Evolutionary conservation across 2,113 vertebrate species (phyloP), one percentile per base, ranked within the genome.

Genomic region (Halcyon malimbica): DNA sequence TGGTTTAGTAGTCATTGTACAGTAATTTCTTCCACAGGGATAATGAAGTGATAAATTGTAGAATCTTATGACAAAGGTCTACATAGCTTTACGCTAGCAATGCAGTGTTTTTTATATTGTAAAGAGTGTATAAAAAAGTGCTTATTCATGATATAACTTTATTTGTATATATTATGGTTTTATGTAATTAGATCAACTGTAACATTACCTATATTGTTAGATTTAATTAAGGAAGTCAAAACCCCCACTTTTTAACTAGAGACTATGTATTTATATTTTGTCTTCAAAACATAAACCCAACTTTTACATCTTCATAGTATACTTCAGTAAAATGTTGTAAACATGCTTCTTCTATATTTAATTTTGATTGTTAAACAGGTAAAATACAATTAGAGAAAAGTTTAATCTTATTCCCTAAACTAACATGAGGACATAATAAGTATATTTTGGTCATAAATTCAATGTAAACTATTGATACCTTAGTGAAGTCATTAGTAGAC

Each of bases 161-260:
- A 48, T 93, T 95, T 37, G 25, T 91, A 63, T 54, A 41, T 83
- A 37, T 87, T 93, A 33, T 81, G 57, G 8, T 41, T 91, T 93
- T 85, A 69, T 54, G 31, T 96, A 94, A 88, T 94, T 88, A 90
- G 60, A 94, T 93, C 63, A 80, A 83, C 79, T 90, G 88, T 76
- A 87, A 91, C 46, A 54, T 92, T 89, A 94, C 20, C 71, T 71
- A 28, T 83, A 59, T 73, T 91, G 37, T 59, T 83, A 87, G 33
- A 86, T 93, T 95, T 80, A 8, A 94, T 95, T 95, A 96, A 96
- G 64, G 13, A 96, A 87, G 73, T 48, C 48, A 89, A 87, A 62
- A 29, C 3, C 0, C 1, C 1, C 3, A 46, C n/a, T 80, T 78
- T 83, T 74, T 7, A 63, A 78, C 44, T 64, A 59, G 13, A 42